These are phyloP conservation scores for Eleginops maclovinus DNA, from an alignment of 2,113 vertebrate species.

Conservation along the genomic window DNA sequence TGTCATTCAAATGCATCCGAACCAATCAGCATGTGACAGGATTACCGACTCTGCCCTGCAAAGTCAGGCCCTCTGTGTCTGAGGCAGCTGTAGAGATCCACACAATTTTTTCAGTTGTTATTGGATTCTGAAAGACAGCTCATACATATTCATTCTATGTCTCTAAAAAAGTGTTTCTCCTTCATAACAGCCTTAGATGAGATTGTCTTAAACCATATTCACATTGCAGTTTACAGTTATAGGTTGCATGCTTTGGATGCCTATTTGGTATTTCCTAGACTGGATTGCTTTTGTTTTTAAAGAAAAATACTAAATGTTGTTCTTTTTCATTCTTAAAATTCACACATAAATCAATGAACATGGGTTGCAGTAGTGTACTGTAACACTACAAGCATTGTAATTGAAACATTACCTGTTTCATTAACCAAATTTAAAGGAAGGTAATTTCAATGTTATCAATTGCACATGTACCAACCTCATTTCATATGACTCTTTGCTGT, in stretches of 20 bases:
- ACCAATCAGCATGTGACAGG: constrained; percentile 68
- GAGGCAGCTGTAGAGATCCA: constrained; percentile 17
- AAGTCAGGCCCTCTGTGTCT: constrained; percentile 40
- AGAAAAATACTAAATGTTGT: neutral
- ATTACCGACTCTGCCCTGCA: constrained; percentile 60
- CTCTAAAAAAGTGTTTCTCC: constrained; percentile 9
- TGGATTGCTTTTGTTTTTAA: neutral
- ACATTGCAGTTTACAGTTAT: neutral
- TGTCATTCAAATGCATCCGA: constrained; percentile 73
- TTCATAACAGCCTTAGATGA: neutral
- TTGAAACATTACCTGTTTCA: constrained; percentile 24
- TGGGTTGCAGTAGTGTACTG: neutral
- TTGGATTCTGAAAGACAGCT: constrained; percentile 19
- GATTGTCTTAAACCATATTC: constrained; percentile 8
- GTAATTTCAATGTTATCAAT: neutral
- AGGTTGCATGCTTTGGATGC: neutral
- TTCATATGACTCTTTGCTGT: constrained; percentile 14
- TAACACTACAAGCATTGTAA: neutral
- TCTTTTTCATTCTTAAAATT: neutral
- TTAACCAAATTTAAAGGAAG: neutral
- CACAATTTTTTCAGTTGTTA: constrained; percentile 36
- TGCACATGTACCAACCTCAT: constrained; percentile 6
- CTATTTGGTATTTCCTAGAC: neutral
- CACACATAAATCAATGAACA: neutral
- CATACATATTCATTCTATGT: constrained; percentile 26